A percentile compares a stretch with the other conserved stretches of the same genome.
These are phyloP conservation scores for Catostylus mosaicus DNA, from an alignment of 30 jellyfish, hydroid and myxozoan species.

Conservation along the genomic window DNA sequence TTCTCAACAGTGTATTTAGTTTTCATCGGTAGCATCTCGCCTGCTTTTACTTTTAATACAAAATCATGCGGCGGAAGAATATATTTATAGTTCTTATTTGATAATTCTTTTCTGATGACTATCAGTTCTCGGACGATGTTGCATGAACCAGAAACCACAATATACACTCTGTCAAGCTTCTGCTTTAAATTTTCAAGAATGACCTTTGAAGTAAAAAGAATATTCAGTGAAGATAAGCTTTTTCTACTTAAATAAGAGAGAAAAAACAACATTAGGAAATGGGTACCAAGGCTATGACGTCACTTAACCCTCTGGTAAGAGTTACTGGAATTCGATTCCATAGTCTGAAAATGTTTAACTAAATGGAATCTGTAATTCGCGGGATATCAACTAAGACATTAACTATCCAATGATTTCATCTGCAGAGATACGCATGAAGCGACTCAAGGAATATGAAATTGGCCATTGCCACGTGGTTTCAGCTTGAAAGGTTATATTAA, in stretches of 20 bases:
- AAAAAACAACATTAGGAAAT: neutral
- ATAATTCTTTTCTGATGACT: slow-evolving; percentile 41
- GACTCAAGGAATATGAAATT: too few relatives aligned
- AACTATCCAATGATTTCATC: too few relatives aligned
- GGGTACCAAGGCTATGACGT: neutral
- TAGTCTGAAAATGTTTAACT: neutral
- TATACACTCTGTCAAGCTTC: slow-evolving; percentile 65
- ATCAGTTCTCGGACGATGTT: slow-evolving; percentile 66
- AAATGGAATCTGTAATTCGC: too few relatives aligned
- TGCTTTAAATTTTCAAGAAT: slow-evolving; percentile 50
- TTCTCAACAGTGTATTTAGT: slow-evolving; percentile 33
- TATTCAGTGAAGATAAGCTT: neutral
- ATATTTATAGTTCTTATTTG: slow-evolving; percentile 41
- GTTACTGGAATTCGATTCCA: neutral
- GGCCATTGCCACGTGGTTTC: too few relatives aligned
- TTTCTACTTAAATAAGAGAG: too few relatives aligned
- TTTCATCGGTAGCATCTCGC: slow-evolving; percentile 4
- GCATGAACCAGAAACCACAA: slow-evolving; percentile 79
- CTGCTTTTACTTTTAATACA: neutral
- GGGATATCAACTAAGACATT: too few relatives aligned
- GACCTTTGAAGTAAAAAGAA: slow-evolving; percentile 31
- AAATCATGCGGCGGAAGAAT: slow-evolving; percentile 59
- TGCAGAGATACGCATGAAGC: too few relatives aligned
- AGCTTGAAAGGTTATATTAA: too few relatives aligned
- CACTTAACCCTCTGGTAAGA: neutral